Conservation (phyloP, 2,113 vertebrate species). For the Carlito syrichta region DNA sequence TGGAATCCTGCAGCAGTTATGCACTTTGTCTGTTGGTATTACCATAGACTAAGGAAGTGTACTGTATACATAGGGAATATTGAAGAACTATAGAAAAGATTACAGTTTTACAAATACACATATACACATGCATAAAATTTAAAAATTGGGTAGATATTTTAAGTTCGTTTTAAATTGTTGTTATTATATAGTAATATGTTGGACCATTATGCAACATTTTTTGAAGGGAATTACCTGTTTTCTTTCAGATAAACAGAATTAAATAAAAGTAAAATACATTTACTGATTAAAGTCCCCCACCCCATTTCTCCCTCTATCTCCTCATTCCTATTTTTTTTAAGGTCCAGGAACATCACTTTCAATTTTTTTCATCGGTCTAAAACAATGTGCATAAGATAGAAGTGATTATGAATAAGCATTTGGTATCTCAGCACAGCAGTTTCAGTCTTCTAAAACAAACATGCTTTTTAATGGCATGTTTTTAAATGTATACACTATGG, state of each 20-base stretch:
- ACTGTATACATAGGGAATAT: fast-evolving
- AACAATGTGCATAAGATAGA: neutral
- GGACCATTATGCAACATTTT: neutral
- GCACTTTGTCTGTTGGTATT: constrained; percentile 38
- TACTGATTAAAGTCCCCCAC: neutral
- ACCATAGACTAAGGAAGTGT: neutral
- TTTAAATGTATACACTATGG: constrained; percentile 12
- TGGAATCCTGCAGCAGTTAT: neutral
- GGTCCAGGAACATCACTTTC: constrained; percentile 23
- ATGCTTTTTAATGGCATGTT: neutral
- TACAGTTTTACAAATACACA: neutral
- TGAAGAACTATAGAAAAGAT: neutral
- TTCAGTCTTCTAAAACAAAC: constrained; percentile 12
- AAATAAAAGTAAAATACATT: constrained; percentile 10
- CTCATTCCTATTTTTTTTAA: neutral
- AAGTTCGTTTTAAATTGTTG: neutral
- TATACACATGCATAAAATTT: neutral
- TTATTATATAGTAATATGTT: neutral
- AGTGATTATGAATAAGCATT: neutral
- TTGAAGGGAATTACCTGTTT: neutral
- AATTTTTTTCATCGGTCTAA: constrained; percentile 26
- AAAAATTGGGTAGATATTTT: neutral
- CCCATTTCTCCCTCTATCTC: neutral
- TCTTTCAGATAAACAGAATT: constrained; percentile 31
- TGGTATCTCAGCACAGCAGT: neutral